Evolutionary conservation across 92 coral and sea anemone genomes (phyloP).

Genomic region (Hydrozoanthus gracilis): DNA sequence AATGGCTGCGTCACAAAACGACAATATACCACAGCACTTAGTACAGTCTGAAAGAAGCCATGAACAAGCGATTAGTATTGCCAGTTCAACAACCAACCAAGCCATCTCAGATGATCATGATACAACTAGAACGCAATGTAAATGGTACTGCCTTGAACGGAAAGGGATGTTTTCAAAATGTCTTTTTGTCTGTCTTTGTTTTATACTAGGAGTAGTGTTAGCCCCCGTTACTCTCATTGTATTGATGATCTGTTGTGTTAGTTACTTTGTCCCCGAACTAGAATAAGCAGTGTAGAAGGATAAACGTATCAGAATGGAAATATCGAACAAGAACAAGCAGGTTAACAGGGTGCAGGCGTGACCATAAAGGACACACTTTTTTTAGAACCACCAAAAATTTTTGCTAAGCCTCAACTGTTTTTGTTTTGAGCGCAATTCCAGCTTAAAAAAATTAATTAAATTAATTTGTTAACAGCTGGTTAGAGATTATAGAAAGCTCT

Average conservation of each 20-base stretch:
- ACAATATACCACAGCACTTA: background rate
- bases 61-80: background rate
- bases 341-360: no score
- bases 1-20: background rate
- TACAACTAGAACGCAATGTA: background rate
- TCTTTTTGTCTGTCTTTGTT: conserved; percentile 1
- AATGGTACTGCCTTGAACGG: conserved; percentile 16
- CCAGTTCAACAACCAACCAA: no score
- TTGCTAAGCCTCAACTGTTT: no score
- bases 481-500: no score
- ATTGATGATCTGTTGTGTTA: conserved; percentile 33
- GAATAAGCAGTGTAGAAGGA: background rate
- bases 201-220: background rate
- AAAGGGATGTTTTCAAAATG: conserved; percentile 2
- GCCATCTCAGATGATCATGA: background rate
- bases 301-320: no score
- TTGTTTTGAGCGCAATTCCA: no score
- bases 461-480: no score
- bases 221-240: conserved; percentile 31
- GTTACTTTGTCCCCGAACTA: conserved; percentile 45
- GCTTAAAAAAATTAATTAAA: no score
- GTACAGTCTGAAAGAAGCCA: background rate
- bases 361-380: no score
- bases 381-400: no score
- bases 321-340: no score